phyloP scores from a whole-genome alignment of 2,888 invertebrate genomes.

The Clitarchus hookeri region DNA sequence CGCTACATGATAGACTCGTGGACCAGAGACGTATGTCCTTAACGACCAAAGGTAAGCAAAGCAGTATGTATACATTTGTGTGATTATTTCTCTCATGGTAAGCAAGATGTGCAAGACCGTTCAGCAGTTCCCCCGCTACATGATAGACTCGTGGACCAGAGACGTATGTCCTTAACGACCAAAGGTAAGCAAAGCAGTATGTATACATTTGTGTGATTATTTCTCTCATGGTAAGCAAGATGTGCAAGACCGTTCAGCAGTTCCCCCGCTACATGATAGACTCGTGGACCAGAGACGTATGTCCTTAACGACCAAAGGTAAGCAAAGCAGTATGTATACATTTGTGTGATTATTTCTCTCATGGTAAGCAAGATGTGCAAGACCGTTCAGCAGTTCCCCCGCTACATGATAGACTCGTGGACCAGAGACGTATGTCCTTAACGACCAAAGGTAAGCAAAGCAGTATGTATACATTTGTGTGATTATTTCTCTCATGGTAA shows the following conservation, averaged over 20 bases:
- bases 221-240: too few species aligned
- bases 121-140: too few species aligned
- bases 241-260: too few species aligned
- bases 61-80: neutral
- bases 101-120: too few species aligned
- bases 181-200: slow-evolving; percentile 56
- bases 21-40: slow-evolving; percentile 43
- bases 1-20: too few species aligned
- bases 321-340: neutral
- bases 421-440: slow-evolving; percentile 56
- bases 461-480: neutral
- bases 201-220: neutral
- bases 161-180: slow-evolving; percentile 58
- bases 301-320: slow-evolving; percentile 61
- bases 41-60: slow-evolving; percentile 61
- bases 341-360: neutral
- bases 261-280: too few species aligned
- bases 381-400: too few species aligned
- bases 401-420: too few species aligned
- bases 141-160: slow-evolving; percentile 40
- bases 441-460: slow-evolving; percentile 60
- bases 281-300: slow-evolving; percentile 51
- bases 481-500: neutral
- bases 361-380: too few species aligned
- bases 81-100: neutral